Evolutionary conservation across 2,888 invertebrate species (phyloP), one percentile per base, ranked within the genome.

Genomic region (Caenorhabditis zanzibari): DNA sequence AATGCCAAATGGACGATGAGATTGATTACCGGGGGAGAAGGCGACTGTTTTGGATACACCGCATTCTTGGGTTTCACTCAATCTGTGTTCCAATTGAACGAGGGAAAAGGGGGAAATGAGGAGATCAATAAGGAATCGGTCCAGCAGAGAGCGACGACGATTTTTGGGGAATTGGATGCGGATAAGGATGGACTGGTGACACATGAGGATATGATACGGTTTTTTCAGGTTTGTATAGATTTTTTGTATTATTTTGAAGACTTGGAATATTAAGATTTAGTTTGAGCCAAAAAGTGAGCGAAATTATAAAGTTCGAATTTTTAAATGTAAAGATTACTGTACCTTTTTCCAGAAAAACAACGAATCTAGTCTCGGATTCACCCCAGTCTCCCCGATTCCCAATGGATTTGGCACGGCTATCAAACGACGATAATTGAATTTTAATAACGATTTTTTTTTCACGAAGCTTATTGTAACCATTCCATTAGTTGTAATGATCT

Each of bases 1-100:
- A 87, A 90, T 38, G 91, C 91, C 16, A 87, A 86, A 49, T 91
- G 90, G 90, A 90, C 89, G 9, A 88, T 90, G 77, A 69, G 89
- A 49, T 49, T 91, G 59, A 90, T 91, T 49, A 90, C 87, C 10
- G 89, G 89, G 1, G 79, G 81, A 22, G 75, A 77, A n/a, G 81
- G 72, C 1, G 86, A 87, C 24, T 83, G 81, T 52, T 88, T 89
- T 41, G 77, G 82, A 10, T 90, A 84, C 54, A 59, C 81, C 28
- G 90, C 90, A 49, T 90, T 90, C 69, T 58, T 80, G 28, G 88
- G 90, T 2, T 91, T 91, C 81, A 90, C 91, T 19, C 81, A 89
- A 63, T 88, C 90, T 0, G 86, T 91, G 0, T 91, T 90, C 80
- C 77, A 86, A 24, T 75, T 91, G 38, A 86, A 82, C 47, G 86